These are phyloP conservation scores for Tromatobia lineatoria DNA, from an alignment of 2,888 invertebrate genomes.

Conservation along the genomic window DNA sequence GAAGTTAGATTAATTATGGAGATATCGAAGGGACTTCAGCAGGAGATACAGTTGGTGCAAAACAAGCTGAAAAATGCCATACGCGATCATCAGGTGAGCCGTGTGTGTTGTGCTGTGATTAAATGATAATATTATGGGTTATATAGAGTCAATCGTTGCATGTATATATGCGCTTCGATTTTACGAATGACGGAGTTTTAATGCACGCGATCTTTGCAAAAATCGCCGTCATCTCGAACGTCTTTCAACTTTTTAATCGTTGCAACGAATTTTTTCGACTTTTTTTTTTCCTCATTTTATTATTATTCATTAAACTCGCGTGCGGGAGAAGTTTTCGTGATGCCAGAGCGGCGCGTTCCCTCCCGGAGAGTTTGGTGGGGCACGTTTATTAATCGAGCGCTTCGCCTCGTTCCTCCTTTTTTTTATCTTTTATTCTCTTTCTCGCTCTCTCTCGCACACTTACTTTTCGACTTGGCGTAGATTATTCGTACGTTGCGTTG, in stretches of 20 bases:
- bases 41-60: constrained; percentile 88
- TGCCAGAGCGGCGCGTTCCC: not conserved
- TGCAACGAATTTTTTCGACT: not conserved
- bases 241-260: constrained; percentile 12
- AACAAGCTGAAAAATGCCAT: constrained; percentile 88
- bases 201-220: not conserved
- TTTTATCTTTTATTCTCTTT: not conserved
- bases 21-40: constrained; percentile 88
- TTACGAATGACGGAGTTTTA: too few relatives aligned
- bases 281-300: not conserved
- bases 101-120: constrained; percentile 15
- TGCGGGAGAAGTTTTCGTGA: constrained; percentile 31
- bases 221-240: not conserved
- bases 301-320: constrained; percentile 27
- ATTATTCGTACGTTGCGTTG: not conserved
- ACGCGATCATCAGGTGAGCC: constrained; percentile 88
- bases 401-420: constrained; percentile 36
- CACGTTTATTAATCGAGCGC: constrained; percentile 52
- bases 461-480: not conserved
- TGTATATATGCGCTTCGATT: constrained; percentile 56
- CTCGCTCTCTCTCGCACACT: not conserved
- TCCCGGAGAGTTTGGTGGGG: constrained; percentile 25
- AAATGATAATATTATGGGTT: not conserved
- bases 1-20: constrained; percentile 85
- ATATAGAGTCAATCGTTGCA: not conserved